Evolutionary conservation across 2,797 vertebrate species (phyloP), one percentile per base, ranked within the genome.

Genomic region (Etheostoma nigrum): DNA sequence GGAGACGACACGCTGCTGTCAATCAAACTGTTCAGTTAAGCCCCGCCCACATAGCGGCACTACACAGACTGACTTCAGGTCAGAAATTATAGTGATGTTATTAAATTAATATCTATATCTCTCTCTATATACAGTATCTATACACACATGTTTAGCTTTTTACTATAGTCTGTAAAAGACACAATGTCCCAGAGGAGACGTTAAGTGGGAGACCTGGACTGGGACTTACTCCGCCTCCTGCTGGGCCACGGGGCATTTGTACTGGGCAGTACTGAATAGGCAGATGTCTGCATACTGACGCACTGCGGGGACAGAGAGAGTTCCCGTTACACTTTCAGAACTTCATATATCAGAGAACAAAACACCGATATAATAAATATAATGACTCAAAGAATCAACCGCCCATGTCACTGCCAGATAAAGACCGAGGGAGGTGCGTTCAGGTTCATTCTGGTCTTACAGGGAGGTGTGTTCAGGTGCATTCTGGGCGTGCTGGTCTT

Each of bases 201-300:
- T 7, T 33, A 33, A 33, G 1, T 7, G 16, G 45, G 15, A 47
- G 18, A 25, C 25, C 14, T 1, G 9, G 30, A 63, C 10, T 61
- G 19, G 42, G 16, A 96, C 97, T 97, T 92, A 99, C 98, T 99
- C 98, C 0, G 97, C 95, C 44, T 99, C 98, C 60, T 96, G 95
- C 89, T 97, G 95, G 1, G 98, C 97, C 81, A 99, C 98, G 0
- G 98, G 97, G 78, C 98, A 99, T 89, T 99, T 99, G 85, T 99
- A 99, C 94, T 99, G 98, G 4, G 98, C 98, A 0, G 98, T 99
- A 86, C 97, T 99, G 94, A 99, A 99, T 52, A 99, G 97, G 83
- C 98, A 99, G 91, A 99, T 99, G 88, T 99, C 97, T 0, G 98
- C 97, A 6, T 98, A 98, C 88, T 99, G 98, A 74, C 98, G 97